Percentiles rank a stretch among this genome's conserved stretches.
phyloP scores from a whole-genome alignment of 2,888 invertebrate species.

The Parelbella ahira region DNA sequence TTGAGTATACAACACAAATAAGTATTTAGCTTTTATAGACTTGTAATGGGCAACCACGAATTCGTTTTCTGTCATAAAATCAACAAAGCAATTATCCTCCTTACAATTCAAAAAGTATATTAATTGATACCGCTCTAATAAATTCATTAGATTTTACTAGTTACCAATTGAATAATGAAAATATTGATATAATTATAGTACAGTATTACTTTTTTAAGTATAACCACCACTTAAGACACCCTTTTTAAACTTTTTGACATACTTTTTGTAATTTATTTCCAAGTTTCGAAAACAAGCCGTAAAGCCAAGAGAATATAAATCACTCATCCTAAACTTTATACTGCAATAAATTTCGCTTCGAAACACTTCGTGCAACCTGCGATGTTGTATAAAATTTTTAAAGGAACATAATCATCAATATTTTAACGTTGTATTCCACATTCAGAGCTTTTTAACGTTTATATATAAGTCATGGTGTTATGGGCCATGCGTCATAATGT shows the following conservation, averaged over 20 bases:
- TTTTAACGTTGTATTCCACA: constrained; percentile 6
- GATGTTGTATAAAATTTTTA: constrained; percentile 24
- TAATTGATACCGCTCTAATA: too few relatives aligned
- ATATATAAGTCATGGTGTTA: background rate
- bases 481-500: constrained; percentile 19
- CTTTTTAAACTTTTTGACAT: constrained; percentile 2
- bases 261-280: constrained; percentile 14
- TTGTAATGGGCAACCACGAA: too few relatives aligned
- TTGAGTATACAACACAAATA: too few relatives aligned
- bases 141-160: too few relatives aligned
- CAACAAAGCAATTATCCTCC: too few relatives aligned
- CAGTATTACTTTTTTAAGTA: too few relatives aligned
- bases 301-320: constrained; percentile 24
- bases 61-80: too few relatives aligned
- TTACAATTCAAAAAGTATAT: too few relatives aligned
- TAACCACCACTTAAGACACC: too few relatives aligned
- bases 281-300: constrained; percentile 4
- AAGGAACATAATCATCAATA: constrained; percentile 21
- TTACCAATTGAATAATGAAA: too few relatives aligned
- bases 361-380: constrained; percentile 23
- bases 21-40: too few relatives aligned
- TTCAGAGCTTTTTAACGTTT: background rate
- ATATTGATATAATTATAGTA: too few relatives aligned
- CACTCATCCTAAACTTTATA: constrained; percentile 26
- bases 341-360: constrained; percentile 25